These are phyloP conservation scores for Andrena flavipes DNA, from an alignment of 2,888 invertebrate genomes.

Conservation along the genomic window DNA sequence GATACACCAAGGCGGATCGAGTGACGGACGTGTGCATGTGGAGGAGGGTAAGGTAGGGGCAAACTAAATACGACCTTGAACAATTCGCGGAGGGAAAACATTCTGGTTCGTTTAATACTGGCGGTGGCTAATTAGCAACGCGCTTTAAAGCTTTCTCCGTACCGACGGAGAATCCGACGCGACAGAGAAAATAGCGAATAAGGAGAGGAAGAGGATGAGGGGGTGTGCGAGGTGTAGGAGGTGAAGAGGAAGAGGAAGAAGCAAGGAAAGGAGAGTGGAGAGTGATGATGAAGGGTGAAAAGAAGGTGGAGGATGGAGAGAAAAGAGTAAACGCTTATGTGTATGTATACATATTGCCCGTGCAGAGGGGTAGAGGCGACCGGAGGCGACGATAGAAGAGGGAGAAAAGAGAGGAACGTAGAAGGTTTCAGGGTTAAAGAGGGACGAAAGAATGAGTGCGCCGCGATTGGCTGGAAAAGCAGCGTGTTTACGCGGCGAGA, in stretches of 20 bases:
- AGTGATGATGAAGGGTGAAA: background rate
- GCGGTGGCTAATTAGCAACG: background rate
- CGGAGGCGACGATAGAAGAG: slow-evolving; percentile 20
- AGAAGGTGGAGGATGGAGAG: background rate
- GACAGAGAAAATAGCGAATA: no score
- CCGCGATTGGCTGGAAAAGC: slow-evolving; percentile 67
- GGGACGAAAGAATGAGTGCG: slow-evolving; percentile 47
- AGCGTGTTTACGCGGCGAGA: slow-evolving; percentile 49
- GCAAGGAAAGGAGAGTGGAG: background rate
- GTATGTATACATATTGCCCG: background rate
- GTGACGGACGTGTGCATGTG: background rate
- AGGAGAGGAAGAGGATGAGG: background rate
- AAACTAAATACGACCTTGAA: slow-evolving; percentile 38
- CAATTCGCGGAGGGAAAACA: slow-evolving; percentile 15
- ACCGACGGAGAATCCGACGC: background rate
- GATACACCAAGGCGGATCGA: background rate
- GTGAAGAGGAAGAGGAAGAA: background rate
- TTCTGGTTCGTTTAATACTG: background rate
- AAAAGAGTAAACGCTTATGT: background rate
- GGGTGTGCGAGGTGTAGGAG: background rate
- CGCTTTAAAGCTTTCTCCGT: background rate
- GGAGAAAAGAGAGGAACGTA: slow-evolving; percentile 63
- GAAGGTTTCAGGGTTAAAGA: slow-evolving; percentile 48
- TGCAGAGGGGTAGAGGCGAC: background rate
- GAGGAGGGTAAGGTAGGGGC: background rate